Evolutionary conservation across 2,797 vertebrate species (phyloP), one percentile per base, ranked within the genome.

Genomic region (Chaenodraco wilsoni): DNA sequence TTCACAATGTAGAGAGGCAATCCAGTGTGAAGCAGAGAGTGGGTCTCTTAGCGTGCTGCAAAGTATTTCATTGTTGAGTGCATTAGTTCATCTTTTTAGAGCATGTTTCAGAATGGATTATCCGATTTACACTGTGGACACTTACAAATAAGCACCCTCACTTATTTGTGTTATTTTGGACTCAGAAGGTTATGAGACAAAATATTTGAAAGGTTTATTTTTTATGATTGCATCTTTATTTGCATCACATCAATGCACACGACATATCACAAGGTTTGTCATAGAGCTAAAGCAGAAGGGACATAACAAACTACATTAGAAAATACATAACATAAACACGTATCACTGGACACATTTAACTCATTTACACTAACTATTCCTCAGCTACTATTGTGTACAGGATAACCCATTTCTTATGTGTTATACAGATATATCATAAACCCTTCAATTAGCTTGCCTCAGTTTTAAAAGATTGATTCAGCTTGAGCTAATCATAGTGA

Each of bases 1-100:
- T 63, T 10, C 23, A 61, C 57, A 73, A 60, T 63, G 48, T 27
- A 65, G 44, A 74, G 17, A 72, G 27, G 23, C 40, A 58, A 52
- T 33, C 23, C 27, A 17, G 17, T 19, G 37, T 67, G 31, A 72
- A 56, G 50, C 45, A 10, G 56, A 54, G 43, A 57, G 55, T 40
- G 31, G 0, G 43, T 65, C 10, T 54, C 50, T 33, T 12, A 40
- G 19, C 66, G 50, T 49, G 19, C 60, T 62, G 12, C 49, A 59
- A 44, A 54, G 23, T 14, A 45, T 55, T 74, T 21, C 27, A 65
- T 75, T 19, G 65, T 50, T 73, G 40, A 71, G 16, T 66, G 17
- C 6, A 27, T 78, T 72, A 57, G 67, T 75, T 64, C 73, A 76
- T 83, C 70, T 31, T 66, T 37, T 72, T 23, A 71, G 67, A 58